Evolutionary conservation across 2,113 vertebrate genomes (phyloP).

Genomic region (Archocentrus centrarchus): DNA sequence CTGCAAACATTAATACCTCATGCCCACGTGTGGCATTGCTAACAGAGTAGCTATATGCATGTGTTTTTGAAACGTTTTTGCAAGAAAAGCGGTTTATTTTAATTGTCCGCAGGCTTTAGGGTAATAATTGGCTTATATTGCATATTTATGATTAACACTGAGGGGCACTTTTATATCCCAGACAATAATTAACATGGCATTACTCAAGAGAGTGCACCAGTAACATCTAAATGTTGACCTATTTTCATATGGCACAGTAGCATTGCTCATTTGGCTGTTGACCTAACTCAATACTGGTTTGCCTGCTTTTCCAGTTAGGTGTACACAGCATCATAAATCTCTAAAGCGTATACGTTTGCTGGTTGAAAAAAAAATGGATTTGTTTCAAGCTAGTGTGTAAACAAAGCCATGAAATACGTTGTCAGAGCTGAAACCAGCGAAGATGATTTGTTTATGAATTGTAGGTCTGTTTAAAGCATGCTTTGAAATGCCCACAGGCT

Average conservation of each 20-base stretch:
- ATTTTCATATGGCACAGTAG: constrained; percentile 10
- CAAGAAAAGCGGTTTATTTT: neutral
- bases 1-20: neutral
- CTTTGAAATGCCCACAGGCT: neutral
- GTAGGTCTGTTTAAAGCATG: neutral
- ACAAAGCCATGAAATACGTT: neutral
- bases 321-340: constrained; percentile 10
- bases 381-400: neutral
- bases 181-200: neutral
- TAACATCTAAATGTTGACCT: constrained; percentile 16
- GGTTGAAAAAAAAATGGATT: constrained; percentile 3
- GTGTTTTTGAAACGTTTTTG: neutral
- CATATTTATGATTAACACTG: neutral
- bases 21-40: constrained; percentile 2
- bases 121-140: neutral
- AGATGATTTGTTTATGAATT: neutral
- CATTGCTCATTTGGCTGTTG: constrained; percentile 20
- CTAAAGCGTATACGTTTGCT: constrained; percentile 29
- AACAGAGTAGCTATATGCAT: neutral
- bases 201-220: neutral
- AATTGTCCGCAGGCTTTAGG: neutral
- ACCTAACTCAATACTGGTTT: neutral
- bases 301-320: constrained; percentile 21
- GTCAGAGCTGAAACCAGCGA: neutral
- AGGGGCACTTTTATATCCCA: neutral